Base-by-base conservation (phyloP, 2,113 vertebrate genomes). In the Psophia crepitans region DNA sequence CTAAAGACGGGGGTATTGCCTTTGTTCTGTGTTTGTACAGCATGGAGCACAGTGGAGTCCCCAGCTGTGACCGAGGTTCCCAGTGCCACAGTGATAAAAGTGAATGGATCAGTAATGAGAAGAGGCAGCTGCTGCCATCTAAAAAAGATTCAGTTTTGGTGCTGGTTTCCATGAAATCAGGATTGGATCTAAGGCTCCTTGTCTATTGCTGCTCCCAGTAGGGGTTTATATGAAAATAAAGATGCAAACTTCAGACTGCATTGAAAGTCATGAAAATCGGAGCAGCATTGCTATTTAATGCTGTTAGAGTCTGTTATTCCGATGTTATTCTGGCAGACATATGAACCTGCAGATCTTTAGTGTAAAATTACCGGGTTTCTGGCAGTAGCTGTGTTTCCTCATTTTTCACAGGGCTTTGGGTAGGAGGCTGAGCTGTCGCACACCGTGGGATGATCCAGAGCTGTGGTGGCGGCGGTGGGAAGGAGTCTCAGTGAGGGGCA, bases 1-100 rank as follows among this genome's bases (percentile, higher is more conserved):
- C 96, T 85, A 37, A 96, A 97, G 92, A 79, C 49, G 39, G 94
- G 94, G 82, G 70, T 79, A 95, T 83, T 90, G 96, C 96, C 93
- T 97, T 96, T 97, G 96, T 97, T 96, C 91, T 97, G 87, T 91
- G 84, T 96, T 94, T 96, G 96, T 93, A 58, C 96, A 85, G 93
- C 91, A 46, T 9, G 8, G 77, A 96, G 89, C 93, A 66, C 78
- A 76, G 84, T 0, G 35, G 96, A 96, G 93, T 90, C 96, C 96
- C 95, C 96, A 96, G 96, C 96, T 96, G 96, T 93, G 95, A 94
- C 96, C 11, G 11, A 93, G 95, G 93, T 96, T 96, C 93, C 92
- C 93, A 83, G 1, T 96, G 92, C 92, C 78, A 80, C 93, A 46
- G 84, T 30, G 89, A 94, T 96, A 96, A 96, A 96, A 97, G 93